Base-by-base conservation (phyloP, 2,888 invertebrate species). In the Coenonympha arcania region DNA sequence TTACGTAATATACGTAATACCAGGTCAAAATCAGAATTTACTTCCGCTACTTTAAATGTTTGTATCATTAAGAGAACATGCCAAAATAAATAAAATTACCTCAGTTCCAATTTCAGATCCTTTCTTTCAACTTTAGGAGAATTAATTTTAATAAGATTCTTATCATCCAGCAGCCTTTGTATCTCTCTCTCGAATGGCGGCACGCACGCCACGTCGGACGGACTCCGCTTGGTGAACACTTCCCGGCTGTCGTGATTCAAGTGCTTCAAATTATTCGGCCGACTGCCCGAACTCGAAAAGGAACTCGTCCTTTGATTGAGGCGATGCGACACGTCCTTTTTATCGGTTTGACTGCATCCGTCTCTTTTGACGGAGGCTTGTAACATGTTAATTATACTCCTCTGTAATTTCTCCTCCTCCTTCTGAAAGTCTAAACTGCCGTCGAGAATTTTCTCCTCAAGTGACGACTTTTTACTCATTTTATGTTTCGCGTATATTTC, bases 131-230 rank as follows among this genome's bases (percentile, higher is more conserved):
- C 76, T 70, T 90, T 90, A 19, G 88, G 87, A 42, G 90, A 88
- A 64, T 88, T 89, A 65, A 87, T 88, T 66, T 89, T 89, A 52
- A 89, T 80, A 52, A 90, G 72, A 74, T 89, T 90, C 71, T 91
- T 91, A 67, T 93, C 92, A 64, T 92, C 93, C 57, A 93, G 85
- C 62, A 93, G 87, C 73, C 93, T 90, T 75, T 93, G 92, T 61
- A 94, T 91, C 74, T 93, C 93, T 66, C 92, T 88, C 80, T 93
- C 93, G 70, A 93, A 93, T 16, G 93, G 93, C 46, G 90, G 90
- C 52, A 87, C 84, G 61, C 86, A 86, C 15, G 84, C 87, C 37
- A 87, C 82, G 59, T 87, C 87, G 1, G 81, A 74, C 0, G 87
- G 87, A 64, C 86, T 87, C 19, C 87, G 71, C 57, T 87, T 86